Percentiles rank a stretch among this genome's conserved stretches.
Conservation (phyloP, 2,888 invertebrate genomes). For the Drosophila nigricruria region DNA sequence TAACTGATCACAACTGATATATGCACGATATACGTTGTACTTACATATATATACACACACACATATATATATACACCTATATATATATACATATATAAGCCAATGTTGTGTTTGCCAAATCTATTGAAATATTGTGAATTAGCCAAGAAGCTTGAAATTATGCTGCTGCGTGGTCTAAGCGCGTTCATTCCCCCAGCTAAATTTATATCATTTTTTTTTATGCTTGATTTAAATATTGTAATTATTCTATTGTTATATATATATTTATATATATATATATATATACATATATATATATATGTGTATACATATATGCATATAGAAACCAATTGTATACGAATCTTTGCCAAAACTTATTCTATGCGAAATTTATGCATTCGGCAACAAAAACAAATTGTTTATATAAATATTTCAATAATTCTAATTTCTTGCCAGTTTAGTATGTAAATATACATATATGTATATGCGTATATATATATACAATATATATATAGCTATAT, state of each 20-base stretch:
- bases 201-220: neutral
- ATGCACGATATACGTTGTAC: neutral
- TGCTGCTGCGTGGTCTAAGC: conserved; percentile 1
- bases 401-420: conserved; percentile 6
- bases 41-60: neutral
- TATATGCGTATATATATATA: neutral
- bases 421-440: neutral
- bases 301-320: conserved; percentile 15
- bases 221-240: conserved; percentile 11
- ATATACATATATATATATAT: conserved; percentile 13
- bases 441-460: conserved; percentile 1
- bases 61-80: neutral
- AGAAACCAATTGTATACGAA: conserved; percentile 25
- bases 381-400: neutral
- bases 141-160: neutral
- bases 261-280: conserved; percentile 12
- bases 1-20: neutral
- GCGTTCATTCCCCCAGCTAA: conserved; percentile 11
- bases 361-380: neutral
- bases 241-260: conserved; percentile 19
- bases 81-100: conserved; percentile 2
- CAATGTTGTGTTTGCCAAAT: conserved; percentile 16
- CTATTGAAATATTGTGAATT: conserved; percentile 4
- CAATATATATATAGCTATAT: neutral
- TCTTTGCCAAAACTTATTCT: conserved; percentile 15